Base-by-base conservation (phyloP, 2,888 invertebrate genomes). In the Neoitamus cyanurus region DNA sequence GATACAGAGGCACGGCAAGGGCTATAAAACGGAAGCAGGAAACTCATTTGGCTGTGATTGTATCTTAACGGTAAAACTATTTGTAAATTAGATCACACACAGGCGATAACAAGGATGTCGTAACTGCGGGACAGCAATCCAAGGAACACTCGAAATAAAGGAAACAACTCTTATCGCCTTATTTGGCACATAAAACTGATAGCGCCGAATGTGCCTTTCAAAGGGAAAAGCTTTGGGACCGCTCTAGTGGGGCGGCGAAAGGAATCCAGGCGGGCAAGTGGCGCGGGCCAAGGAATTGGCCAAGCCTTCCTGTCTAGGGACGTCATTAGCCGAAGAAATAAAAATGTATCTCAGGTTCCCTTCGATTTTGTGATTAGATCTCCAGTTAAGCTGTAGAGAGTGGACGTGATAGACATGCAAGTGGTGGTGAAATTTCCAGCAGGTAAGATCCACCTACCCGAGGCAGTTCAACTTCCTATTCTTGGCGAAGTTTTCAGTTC, bases 61-160 rank as follows among this genome's bases (percentile, higher is more conserved):
- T 86, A 86, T 86, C 86, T 85, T 83, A 85, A 86, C 85, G 84
- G 84, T 86, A 86, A 86, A 86, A 86, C 86, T 86, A 86, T 86
- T 86, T 86, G 86, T 86, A 86, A 86, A 86, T 86, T 86, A 86
- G 84, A 86, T 86, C 86, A 83, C 86, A 83, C 84, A 85, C 86
- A 83, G 73, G 78, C 84, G 83, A 84, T 84, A 84, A 70, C 80
- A 80, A 31, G 70, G 42, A 78, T 84, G 58, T 48, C 80, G 85
- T 58, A 75, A 82, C 58, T 42, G 46, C 30, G 20, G 68, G 70
- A 82, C 84, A 83, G 83, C 48, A 85, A 83, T 83, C 58, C 36
- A 34, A 73, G 73, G 84, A 83, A 83, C 78, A 83, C 68, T 83
- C 58, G 80, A 84, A 86, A 86, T 86, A 77, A 86, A 83, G 86